phyloP scores from a whole-genome alignment of 2,797 vertebrate genomes.

The Meriones psammophilus region DNA sequence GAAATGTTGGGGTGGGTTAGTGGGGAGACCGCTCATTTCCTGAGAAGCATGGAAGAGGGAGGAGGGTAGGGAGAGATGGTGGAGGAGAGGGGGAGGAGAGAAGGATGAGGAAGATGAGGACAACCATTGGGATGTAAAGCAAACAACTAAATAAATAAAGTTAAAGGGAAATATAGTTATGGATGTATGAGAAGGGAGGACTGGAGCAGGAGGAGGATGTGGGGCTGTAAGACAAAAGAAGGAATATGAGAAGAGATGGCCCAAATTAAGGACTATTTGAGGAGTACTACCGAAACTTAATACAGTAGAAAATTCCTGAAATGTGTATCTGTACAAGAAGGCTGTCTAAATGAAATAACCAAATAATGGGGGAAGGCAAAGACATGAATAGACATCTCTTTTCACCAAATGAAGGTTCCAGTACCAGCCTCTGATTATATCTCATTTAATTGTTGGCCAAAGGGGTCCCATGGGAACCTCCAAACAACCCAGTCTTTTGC shows the following conservation, averaged over 20 bases:
- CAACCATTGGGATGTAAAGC: too few species aligned
- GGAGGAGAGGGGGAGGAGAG: too few species aligned
- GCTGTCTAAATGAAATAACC: not conserved
- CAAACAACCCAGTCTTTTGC: not conserved
- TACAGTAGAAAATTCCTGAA: not conserved
- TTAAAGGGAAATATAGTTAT: not conserved
- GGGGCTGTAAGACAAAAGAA: not conserved
- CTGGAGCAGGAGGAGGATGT: not conserved
- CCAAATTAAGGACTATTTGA: not conserved
- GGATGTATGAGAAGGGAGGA: not conserved
- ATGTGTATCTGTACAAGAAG: too few species aligned
- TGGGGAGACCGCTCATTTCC: too few species aligned
- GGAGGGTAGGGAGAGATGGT: too few species aligned
- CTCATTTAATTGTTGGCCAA: not conserved
- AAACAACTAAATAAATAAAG: too few species aligned
- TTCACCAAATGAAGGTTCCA: not conserved
- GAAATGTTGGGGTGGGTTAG: too few species aligned
- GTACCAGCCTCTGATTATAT: not conserved
- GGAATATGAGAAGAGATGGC: too few species aligned
- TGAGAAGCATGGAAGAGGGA: too few species aligned
- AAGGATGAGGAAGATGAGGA: too few species aligned
- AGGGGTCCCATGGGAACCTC: not conserved
- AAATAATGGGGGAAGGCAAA: not conserved
- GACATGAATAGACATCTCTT: not conserved
- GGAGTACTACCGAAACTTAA: not conserved